These are phyloP conservation scores for Gortyna flavago DNA, from an alignment of 2,888 invertebrate species.

Conservation along the genomic window DNA sequence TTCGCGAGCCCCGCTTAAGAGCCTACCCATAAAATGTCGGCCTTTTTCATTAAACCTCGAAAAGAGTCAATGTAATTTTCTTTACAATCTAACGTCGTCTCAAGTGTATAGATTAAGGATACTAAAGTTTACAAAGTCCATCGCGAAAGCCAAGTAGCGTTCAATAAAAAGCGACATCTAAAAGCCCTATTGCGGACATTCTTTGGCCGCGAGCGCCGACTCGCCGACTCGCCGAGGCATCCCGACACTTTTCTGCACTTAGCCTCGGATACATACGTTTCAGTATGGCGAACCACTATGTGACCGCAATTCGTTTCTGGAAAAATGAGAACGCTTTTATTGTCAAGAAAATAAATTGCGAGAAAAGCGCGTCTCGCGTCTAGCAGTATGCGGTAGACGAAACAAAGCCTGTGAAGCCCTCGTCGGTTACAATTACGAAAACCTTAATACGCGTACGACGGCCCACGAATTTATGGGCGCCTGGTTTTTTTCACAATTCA, in stretches of 20 bases:
- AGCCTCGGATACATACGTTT: conserved; percentile 72
- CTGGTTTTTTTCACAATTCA: conserved; percentile 68
- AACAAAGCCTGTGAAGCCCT: conserved; percentile 69
- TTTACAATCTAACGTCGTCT: conserved; percentile 49
- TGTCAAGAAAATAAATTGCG: conserved; percentile 77
- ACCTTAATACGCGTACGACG: conserved; percentile 72
- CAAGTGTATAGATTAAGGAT: conserved; percentile 50
- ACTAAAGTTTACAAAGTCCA: conserved; percentile 60
- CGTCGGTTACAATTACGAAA: conserved; percentile 78
- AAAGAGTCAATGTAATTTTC: conserved; percentile 50
- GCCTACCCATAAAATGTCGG: conserved; percentile 41
- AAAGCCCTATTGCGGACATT: conserved; percentile 77
- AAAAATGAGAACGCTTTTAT: conserved; percentile 80
- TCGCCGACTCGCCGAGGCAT: conserved; percentile 60
- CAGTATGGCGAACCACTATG: conserved; percentile 72
- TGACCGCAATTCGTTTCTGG: conserved; percentile 80
- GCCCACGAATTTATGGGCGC: conserved; percentile 75
- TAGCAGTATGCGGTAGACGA: conserved; percentile 60
- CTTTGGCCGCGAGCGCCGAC: conserved; percentile 70
- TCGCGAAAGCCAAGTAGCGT: conserved; percentile 69
- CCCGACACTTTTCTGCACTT: conserved; percentile 84
- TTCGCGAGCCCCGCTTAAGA: conserved; percentile 41
- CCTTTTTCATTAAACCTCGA: conserved; percentile 47
- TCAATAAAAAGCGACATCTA: conserved; percentile 76
- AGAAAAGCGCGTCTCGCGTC: conserved; percentile 61